Evolutionary conservation across 2,113 vertebrate genomes (phyloP).

Genomic region (Phrynocephalus versicolor): DNA sequence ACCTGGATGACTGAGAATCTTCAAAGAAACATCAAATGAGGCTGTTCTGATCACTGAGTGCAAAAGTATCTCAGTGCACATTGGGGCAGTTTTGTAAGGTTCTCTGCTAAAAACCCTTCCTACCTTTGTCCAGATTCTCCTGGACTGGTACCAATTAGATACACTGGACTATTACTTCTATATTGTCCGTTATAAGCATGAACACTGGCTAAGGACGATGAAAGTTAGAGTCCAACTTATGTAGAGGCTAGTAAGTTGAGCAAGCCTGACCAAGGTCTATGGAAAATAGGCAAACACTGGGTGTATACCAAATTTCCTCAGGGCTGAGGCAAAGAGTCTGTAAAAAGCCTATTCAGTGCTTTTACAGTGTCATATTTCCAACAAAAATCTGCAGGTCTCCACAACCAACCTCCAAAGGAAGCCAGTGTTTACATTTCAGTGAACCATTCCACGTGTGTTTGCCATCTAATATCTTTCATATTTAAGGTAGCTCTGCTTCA

Average conservation of each 20-base stretch:
- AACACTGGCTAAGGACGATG: not conserved
- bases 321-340: no score
- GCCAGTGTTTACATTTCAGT: not conserved
- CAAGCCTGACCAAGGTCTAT: not conserved
- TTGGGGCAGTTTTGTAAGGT: not conserved
- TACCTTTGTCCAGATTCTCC: not conserved
- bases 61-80: not conserved
- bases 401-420: no score
- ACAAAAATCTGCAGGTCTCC: no score
- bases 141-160: not conserved
- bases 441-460: not conserved
- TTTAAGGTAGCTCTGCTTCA: no score
- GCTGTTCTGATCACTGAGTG: not conserved
- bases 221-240: not conserved
- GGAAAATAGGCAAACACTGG: not conserved
- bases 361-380: no score
- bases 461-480: not conserved
- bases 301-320: not conserved
- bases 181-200: no score
- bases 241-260: not conserved
- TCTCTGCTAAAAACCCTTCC: not conserved
- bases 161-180: not conserved
- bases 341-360: no score
- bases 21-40: not conserved
- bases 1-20: no score